Evolutionary conservation across 2,888 invertebrate species (phyloP), one percentile per base, ranked within the genome.

Genomic region (Pemphredon lugubris): DNA sequence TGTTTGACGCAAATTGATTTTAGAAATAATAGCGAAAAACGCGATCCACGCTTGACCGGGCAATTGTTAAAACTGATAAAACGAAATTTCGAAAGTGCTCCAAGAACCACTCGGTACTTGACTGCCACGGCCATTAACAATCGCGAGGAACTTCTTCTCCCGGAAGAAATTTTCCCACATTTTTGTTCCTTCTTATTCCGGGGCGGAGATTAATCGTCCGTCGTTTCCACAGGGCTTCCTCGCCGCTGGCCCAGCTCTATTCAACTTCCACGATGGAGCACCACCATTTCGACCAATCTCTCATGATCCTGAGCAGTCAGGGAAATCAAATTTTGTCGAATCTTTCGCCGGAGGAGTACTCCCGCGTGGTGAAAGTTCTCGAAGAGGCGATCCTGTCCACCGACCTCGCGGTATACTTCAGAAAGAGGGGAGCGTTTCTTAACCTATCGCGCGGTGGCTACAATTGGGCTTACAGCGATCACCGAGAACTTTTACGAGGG

Each of bases 201-300:
- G 30, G 1, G 0, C 9, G 30, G 34, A 34, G n/a, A 11, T 34
- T n/a, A 2, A 34, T 13, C 37, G 20, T 18, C 11, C 21, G 20
- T 18, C 0, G 11, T 2, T 48, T 45, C 7, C 86, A 5, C 89
- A 98, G 97, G 91, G 97, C 97, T 16, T 97, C 96, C 0, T 97
- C 97, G 54, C 96, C 97, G 0, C 90, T 97, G 83, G 97, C 97
- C 16, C 96, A 96, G 90, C 90, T 97, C 61, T 97, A 97, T 90
- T 96, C 97, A 5, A 98, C 98, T 0, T 98, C 97, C 0, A 97
- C 97, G 37, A 97, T 98, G 97, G 98, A 98, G 88, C 97, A 98
- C 87, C 98, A 98, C 90, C 98, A 98, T 90, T 98, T 98, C 90
- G 98, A 98, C 91, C 98, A 98, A 90, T 97, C 97, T 86, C 93